Evolutionary conservation across 1,140 invertebrate species (phyloP), one percentile per base, ranked within the genome.

Genomic region (Latrodectus geometricus): DNA sequence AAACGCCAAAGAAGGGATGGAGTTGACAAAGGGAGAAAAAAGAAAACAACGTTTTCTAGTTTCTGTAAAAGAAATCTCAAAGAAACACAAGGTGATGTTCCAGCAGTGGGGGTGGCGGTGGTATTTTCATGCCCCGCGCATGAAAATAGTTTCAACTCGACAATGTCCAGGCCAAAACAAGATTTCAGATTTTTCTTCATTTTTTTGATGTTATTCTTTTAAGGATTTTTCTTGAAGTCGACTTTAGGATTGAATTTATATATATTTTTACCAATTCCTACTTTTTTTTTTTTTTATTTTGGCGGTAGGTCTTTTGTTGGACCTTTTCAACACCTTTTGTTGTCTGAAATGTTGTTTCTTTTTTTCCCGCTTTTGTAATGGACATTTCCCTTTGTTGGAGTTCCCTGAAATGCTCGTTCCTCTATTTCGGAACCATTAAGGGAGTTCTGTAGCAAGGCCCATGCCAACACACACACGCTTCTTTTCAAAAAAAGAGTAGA

Each of bases 1-100:
- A 73, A 73, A 73, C 23, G n/a, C 48, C 20, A 70, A 70, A 73
- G 70, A 61, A 61, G 17, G 54, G 48, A 73, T 73, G 48, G n/a
- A 73, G 23, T 23, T 14, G 48, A 73, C 70, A 73, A 73, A 73
- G 11, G 20, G 11, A n/a, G 11, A 48, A n/a, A 69, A 69, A 69
- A n/a, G 21, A n/a, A 69, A 69, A 69, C 20, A 11, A 11, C 11
- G 20, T n/a, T 69, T 23, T 23, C n/a, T 21, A 69, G 68, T 20
- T n/a, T 21, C 20, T 69, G 68, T 35, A 69, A 69, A 21, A 69
- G 68, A 61, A 69, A 69, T 69, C 68, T n/a, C 17, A 69, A 69
- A 69, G 68, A 69, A 69, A 69, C 14, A 69, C 68, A 69, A 69
- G 68, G 68, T 21, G 20, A 69, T 69, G 70, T 21, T 21, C 8